These are phyloP conservation scores for Melinaea marsaeus DNA, from an alignment of 2,888 invertebrate species.

Conservation along the genomic window DNA sequence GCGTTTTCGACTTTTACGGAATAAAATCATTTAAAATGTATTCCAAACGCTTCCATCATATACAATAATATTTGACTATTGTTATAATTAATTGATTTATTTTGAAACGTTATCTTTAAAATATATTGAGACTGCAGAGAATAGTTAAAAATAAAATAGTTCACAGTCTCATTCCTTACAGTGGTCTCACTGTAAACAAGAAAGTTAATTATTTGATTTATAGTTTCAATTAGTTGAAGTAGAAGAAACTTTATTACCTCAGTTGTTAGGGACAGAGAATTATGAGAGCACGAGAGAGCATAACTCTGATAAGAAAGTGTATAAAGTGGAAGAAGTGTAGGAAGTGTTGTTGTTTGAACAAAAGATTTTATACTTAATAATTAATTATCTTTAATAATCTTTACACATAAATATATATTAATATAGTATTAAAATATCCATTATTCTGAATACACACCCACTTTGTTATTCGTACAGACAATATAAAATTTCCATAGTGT, in stretches of 20 bases:
- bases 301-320: neutral
- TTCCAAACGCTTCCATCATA: slow-evolving; percentile 2
- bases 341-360: neutral
- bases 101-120: neutral
- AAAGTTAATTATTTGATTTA: slow-evolving; percentile 25
- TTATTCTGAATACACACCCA: neutral
- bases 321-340: neutral
- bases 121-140: no score
- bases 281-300: neutral
- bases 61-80: no score
- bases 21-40: slow-evolving; percentile 20
- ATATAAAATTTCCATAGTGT: slow-evolving; percentile 15
- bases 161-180: neutral
- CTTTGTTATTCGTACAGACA: neutral
- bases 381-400: neutral
- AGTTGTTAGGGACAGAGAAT: neutral
- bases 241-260: slow-evolving; percentile 9
- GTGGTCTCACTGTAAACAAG: neutral
- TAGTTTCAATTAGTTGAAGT: slow-evolving; percentile 21
- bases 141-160: slow-evolving; percentile 10
- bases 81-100: no score
- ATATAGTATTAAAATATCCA: neutral
- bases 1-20: slow-evolving; percentile 14
- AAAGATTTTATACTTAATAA: neutral
- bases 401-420: neutral